These are phyloP conservation scores for Fragum sueziense DNA, from an alignment of 2,888 invertebrate genomes.

Conservation along the genomic window DNA sequence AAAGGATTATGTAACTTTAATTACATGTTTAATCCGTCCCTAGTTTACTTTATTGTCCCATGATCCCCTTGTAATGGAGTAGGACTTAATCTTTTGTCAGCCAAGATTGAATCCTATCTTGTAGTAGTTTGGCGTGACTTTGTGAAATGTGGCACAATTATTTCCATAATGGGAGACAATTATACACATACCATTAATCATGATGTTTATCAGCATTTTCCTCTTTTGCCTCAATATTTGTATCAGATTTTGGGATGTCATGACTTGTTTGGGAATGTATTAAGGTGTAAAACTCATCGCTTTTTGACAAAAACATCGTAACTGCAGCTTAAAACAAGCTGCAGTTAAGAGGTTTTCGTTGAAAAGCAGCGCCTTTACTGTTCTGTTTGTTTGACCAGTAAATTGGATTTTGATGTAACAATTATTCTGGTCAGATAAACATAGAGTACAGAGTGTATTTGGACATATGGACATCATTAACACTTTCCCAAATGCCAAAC, in stretches of 20 bases:
- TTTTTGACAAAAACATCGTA: too few species aligned
- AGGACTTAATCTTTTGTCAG: background rate
- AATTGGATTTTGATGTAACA: constrained; percentile 21
- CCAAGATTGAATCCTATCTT: background rate
- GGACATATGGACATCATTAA: constrained; percentile 8
- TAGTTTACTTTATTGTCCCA: background rate
- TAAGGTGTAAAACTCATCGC: background rate
- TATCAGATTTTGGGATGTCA: too few species aligned
- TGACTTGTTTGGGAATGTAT: background rate
- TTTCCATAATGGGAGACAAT: background rate
- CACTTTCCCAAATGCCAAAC: background rate
- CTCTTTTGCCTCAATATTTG: background rate
- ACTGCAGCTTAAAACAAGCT: too few species aligned
- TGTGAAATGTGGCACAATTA: background rate
- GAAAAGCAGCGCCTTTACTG: too few species aligned
- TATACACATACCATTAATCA: too few species aligned
- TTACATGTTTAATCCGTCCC: background rate
- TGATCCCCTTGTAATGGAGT: background rate
- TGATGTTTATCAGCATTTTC: background rate
- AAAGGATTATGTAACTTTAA: background rate
- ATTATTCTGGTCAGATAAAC: background rate
- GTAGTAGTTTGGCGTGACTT: background rate
- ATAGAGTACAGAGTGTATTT: background rate
- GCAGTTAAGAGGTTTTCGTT: too few species aligned
- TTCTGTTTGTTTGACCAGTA: constrained; percentile 5